These are phyloP conservation scores for Cardiocondyla obscurior DNA, from an alignment of 1,140 invertebrate species.

Conservation along the genomic window DNA sequence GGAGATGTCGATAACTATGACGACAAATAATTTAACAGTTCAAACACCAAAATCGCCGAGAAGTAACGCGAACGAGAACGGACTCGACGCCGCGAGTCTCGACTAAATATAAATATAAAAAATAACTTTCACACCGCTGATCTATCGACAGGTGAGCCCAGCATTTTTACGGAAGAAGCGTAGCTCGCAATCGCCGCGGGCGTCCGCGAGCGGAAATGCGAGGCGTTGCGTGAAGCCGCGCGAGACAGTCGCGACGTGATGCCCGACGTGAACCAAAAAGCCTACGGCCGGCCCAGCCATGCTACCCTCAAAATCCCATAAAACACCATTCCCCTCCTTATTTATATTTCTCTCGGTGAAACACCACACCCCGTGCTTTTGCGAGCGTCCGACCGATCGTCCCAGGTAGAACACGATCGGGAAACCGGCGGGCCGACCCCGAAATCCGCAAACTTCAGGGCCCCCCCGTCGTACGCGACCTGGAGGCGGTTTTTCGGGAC, in stretches of 20 bases:
- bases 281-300: slow-evolving; percentile 8
- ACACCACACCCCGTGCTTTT: slow-evolving; percentile 28
- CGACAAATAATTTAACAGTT: neutral
- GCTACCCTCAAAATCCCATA: slow-evolving; percentile 64
- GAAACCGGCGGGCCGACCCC: neutral
- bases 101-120: too few species aligned
- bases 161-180: neutral
- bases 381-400: neutral
- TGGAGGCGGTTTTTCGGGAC: slow-evolving; percentile 48
- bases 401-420: neutral
- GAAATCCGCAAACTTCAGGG: slow-evolving; percentile 59
- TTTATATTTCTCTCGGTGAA: slow-evolving; percentile 34
- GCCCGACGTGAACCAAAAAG: slow-evolving; percentile 11
- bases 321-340: slow-evolving; percentile 44
- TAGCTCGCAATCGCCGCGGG: neutral
- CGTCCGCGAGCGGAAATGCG: neutral
- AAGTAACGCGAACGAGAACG: too few species aligned
- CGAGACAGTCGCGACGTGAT: slow-evolving; percentile 35
- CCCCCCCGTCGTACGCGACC: slow-evolving; percentile 54
- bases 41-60: neutral
- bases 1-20: too few species aligned
- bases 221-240: slow-evolving; percentile 32
- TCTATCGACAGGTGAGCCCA: neutral
- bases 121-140: neutral
- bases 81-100: neutral